Conservation (phyloP, 2,888 invertebrate species). For the Amiota communis region DNA sequence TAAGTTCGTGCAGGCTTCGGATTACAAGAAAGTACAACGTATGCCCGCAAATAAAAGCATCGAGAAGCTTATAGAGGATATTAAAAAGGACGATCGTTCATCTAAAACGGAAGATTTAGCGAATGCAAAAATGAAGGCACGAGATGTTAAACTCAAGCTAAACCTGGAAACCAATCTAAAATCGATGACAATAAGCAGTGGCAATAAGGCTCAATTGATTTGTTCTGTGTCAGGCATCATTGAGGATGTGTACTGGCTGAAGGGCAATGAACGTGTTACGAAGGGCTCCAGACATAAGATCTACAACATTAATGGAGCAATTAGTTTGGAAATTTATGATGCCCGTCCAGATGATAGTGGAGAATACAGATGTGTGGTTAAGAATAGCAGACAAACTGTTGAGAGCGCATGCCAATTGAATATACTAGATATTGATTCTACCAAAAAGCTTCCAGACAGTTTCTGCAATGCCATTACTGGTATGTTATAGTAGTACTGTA, state of each 20-base stretch:
- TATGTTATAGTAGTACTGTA: slow-evolving; percentile 37
- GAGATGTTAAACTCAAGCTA: slow-evolving; percentile 80
- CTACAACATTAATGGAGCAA: slow-evolving; percentile 77
- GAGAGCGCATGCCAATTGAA: slow-evolving; percentile 80
- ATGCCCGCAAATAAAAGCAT: slow-evolving; percentile 50
- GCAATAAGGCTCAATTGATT: slow-evolving; percentile 83
- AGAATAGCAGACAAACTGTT: slow-evolving; percentile 81
- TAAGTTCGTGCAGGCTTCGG: slow-evolving; percentile 68
- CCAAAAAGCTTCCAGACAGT: slow-evolving; percentile 57
- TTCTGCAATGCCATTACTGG: slow-evolving; percentile 68
- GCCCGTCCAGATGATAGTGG: slow-evolving; percentile 81
- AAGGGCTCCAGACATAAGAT: slow-evolving; percentile 74
- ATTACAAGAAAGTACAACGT: slow-evolving; percentile 59
- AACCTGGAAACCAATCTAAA: slow-evolving; percentile 83
- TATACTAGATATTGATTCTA: slow-evolving; percentile 75
- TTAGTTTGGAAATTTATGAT: slow-evolving; percentile 83
- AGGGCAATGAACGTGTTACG: slow-evolving; percentile 76
- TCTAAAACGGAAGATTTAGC: slow-evolving; percentile 30
- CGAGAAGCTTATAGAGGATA: slow-evolving; percentile 44
- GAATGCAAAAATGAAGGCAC: slow-evolving; percentile 53
- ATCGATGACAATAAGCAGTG: slow-evolving; percentile 83
- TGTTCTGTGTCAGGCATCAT: slow-evolving; percentile 84
- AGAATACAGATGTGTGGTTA: slow-evolving; percentile 84
- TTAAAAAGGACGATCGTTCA: slow-evolving; percentile 41
- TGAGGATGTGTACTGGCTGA: slow-evolving; percentile 82